Evolutionary conservation across 2,888 invertebrate genomes (phyloP), one percentile per base, ranked within the genome.

Genomic region (Rambutsinella grinnellia): DNA sequence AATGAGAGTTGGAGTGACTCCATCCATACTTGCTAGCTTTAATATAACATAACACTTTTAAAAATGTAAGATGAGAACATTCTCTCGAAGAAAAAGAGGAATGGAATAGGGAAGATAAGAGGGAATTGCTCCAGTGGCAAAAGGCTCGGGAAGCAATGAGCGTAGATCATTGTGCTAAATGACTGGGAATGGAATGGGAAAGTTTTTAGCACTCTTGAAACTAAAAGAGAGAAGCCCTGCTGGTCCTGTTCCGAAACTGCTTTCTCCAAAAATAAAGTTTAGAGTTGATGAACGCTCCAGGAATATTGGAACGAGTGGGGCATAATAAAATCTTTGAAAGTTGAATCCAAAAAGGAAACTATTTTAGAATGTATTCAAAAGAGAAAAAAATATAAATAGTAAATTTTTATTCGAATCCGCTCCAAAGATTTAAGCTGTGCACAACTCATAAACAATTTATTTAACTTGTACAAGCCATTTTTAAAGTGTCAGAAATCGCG

Each of bases 141-240:
- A n/a, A n/a, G n/a, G n/a, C n/a, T 46, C n/a, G 66, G 46, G 54
- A 13, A 36, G 56, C 71, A 71, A 71, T 71, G 71, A 63, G 58
- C 71, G 71, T 71, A 71, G 56, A 71, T 71, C 71, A 71, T 71
- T 71, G 63, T 71, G 71, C 57, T 71, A 71, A 71, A 71, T 71
- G 71, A 65, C 71, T 71, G 54, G 61, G 63, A 71, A 63, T 71
- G 63, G 63, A 62, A 71, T 56, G 70, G 63, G 71, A 71, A 71
- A 71, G 63, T 71, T 71, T 36, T 71, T 71, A 71, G 71, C 46
- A 26, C 51, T 63, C 63, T 71, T 71, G 63, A 65, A 71, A 63
- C 71, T 65, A 65, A 71, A 71, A 71, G 54, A 58, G 62, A 63
- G 28, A 71, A 57, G 17, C 63, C 62, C 63, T 63, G 71, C 71